Conservation (phyloP, 2,797 vertebrate genomes). For the Myiotriccus ornatus region DNA sequence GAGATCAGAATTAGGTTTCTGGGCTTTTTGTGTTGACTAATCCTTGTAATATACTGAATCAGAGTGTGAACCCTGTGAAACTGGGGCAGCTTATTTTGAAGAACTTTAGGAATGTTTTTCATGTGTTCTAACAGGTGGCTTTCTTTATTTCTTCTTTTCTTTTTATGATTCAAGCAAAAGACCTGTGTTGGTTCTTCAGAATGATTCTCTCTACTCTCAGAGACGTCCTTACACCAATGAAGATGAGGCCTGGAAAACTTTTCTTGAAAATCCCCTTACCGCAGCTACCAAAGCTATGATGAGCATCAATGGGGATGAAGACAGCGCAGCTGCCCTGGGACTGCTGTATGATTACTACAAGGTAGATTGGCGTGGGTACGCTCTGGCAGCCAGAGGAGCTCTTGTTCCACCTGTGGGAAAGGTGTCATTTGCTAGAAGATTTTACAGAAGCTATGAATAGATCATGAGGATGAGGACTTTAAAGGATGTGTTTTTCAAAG, state of each 20-base stretch:
- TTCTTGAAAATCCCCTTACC: constrained; percentile 97
- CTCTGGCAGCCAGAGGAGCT: background rate
- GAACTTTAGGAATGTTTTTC: background rate
- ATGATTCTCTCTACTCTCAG: constrained; percentile 89
- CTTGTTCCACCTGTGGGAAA: background rate
- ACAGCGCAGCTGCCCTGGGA: constrained; percentile 93
- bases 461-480: background rate
- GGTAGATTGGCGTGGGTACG: constrained; percentile 55
- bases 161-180: constrained; percentile 83
- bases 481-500: background rate
- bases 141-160: background rate
- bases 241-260: constrained; percentile 98
- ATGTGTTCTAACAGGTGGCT: constrained; percentile 12
- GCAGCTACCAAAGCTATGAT: constrained; percentile 99
- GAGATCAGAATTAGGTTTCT: constrained; percentile 39
- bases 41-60: background rate
- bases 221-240: constrained; percentile 93
- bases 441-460: constrained; percentile 29
- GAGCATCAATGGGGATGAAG: constrained; percentile 98
- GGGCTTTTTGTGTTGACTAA: constrained; percentile 37
- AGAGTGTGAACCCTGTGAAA: background rate
- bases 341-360: constrained; percentile 97
- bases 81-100: background rate
- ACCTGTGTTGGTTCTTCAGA: constrained; percentile 95
- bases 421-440: constrained; percentile 17